Evolutionary conservation across 2,888 invertebrate species (phyloP).

Genomic region (Mesochorus sp.): DNA sequence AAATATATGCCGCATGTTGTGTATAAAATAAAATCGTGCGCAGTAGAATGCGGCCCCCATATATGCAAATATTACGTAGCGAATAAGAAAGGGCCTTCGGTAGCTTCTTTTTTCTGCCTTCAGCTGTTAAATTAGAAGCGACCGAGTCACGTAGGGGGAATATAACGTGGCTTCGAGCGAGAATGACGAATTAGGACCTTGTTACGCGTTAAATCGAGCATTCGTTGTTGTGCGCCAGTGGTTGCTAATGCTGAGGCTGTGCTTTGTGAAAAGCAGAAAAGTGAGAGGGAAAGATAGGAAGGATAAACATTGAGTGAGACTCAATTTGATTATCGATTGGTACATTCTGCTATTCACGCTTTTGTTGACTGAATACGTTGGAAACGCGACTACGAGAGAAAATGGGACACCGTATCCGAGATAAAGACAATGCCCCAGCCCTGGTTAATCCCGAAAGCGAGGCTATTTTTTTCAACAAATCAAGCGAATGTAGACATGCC

Average conservation of each 20-base stretch:
- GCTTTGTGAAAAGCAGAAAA: conserved; percentile 1
- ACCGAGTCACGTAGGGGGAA: conserved; percentile 57
- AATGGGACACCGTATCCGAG: not conserved
- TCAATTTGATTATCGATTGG: conserved; percentile 47
- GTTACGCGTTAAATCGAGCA: conserved; percentile 59
- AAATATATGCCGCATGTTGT: conserved; percentile 1
- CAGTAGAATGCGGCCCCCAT: conserved; percentile 26
- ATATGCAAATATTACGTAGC: not conserved
- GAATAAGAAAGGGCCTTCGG: too few relatives aligned
- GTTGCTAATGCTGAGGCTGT: conserved; percentile 1
- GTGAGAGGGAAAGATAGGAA: conserved; percentile 14
- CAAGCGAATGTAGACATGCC: conserved; percentile 52
- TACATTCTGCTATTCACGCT: conserved; percentile 32
- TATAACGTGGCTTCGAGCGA: conserved; percentile 42
- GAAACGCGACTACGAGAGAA: conserved; percentile 14
- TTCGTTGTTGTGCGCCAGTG: conserved; percentile 43
- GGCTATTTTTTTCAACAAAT: conserved; percentile 43
- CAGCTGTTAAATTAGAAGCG: conserved; percentile 24
- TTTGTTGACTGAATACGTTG: conserved; percentile 2
- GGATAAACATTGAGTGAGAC: conserved; percentile 31
- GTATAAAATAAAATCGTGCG: conserved; percentile 22
- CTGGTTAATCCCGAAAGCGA: conserved; percentile 18
- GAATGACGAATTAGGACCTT: conserved; percentile 63
- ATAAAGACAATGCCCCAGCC: conserved; percentile 21
- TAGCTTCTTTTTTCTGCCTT: not conserved